Base-by-base conservation (phyloP, 2,113 vertebrate species). In the Lethenteron camtschaticum region DNA sequence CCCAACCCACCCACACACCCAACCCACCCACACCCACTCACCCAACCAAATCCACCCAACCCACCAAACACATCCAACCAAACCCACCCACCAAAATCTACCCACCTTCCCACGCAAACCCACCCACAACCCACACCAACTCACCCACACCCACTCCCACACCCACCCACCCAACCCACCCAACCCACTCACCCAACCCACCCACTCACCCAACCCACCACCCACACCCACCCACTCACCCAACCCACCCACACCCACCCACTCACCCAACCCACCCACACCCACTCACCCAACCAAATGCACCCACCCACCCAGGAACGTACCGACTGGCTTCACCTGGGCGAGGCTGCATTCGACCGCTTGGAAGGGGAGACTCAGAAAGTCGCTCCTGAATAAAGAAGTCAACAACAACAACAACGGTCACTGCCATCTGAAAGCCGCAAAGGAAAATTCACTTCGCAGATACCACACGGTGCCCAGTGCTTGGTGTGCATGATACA, bases 321-420 rank as follows among this genome's bases (percentile, higher is more conserved):
- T 80, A 91, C 90, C 87, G n/a, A 69, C 68, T 0, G 87, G 85
- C 41, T 70, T 74, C 1, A 95, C 75, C 41, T 80, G 81, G 8
- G 87, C 85, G 70, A 95, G 79, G 76, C 81, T 82, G 75, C 90
- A 96, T 73, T 95, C 88, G 41, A 95, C 83, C 57, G 90, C 90
- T 78, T 96, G 90, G 76, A 94, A 94, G 3, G 88, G 88, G 70
- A 96, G 82, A 73, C 90, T 90, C 66, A 94, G 81, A 78, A 94
- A 95, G 76, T 95, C 90, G 2, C 86, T 86, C 83, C 90, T 95
- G 74, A 41, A 41, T 41, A 41, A 41, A 41, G 24, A 41, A 41
- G 24, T 41, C 24, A 41, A 41, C 24, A 41, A 41, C 24, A 41
- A 41, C 24, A 41, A 41, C 24, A 41, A 41, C 24, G 24, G 24